Percentiles rank a stretch among this genome's conserved stretches.
phyloP scores from a whole-genome alignment of 2,888 invertebrate genomes.

The Chloroclystis v-ata region DNA sequence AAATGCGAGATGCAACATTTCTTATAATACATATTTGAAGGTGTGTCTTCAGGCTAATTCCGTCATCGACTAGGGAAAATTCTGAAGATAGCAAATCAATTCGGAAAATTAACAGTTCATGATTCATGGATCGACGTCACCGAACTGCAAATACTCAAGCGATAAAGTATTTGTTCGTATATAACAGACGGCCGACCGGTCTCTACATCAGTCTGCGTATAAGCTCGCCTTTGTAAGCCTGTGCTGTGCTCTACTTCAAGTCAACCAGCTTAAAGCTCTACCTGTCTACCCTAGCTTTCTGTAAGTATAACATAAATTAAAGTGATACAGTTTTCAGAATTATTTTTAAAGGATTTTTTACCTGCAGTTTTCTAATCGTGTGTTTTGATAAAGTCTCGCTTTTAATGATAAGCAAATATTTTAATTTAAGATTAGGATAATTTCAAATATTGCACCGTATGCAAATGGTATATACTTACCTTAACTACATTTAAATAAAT shows the following conservation, averaged over 20 bases:
- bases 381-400: too few species aligned
- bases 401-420: too few species aligned
- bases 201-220: constrained; percentile 20
- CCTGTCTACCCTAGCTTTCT: too few species aligned
- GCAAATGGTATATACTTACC: too few species aligned
- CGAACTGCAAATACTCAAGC: constrained; percentile 6
- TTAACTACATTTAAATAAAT: too few species aligned
- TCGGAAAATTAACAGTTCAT: constrained; percentile 21
- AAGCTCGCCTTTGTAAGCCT: constrained; percentile 14
- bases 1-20: too few species aligned
- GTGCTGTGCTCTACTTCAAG: constrained; percentile 13
- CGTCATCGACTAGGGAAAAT: constrained; percentile 16
- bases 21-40: constrained; percentile 11
- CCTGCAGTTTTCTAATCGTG: too few species aligned
- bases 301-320: too few species aligned
- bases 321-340: too few species aligned
- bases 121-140: constrained; percentile 24
- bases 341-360: too few species aligned
- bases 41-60: constrained; percentile 14
- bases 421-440: too few species aligned
- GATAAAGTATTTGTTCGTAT: constrained; percentile 24
- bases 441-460: too few species aligned
- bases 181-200: constrained; percentile 14
- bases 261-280: not conserved
- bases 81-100: constrained; percentile 16